These are phyloP conservation scores for Lampropteryx suffumata DNA, from an alignment of 2,888 invertebrate genomes.

Conservation along the genomic window DNA sequence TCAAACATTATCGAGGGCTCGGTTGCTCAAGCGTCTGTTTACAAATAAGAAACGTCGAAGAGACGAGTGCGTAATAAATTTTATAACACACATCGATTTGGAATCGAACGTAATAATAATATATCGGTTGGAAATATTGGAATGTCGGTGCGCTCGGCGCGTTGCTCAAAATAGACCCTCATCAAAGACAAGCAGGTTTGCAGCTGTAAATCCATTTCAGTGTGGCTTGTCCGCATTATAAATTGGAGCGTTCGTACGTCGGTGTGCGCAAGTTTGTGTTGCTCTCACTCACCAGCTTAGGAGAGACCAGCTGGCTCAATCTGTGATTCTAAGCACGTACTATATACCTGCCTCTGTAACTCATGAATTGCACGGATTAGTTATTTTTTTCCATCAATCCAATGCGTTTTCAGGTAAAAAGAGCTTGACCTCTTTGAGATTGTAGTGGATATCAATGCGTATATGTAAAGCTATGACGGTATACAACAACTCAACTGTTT, in stretches of 20 bases:
- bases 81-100: slow-evolving; percentile 79
- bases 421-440: neutral
- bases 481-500: slow-evolving; percentile 6
- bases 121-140: slow-evolving; percentile 79
- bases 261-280: slow-evolving; percentile 44
- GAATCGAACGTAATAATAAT: slow-evolving; percentile 80
- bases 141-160: slow-evolving; percentile 77
- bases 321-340: slow-evolving; percentile 18
- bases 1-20: slow-evolving; percentile 77
- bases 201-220: slow-evolving; percentile 83
- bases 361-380: slow-evolving; percentile 41
- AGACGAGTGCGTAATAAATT: slow-evolving; percentile 81
- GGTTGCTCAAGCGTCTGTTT: slow-evolving; percentile 76
- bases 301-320: slow-evolving; percentile 20
- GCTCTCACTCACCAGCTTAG: slow-evolving; percentile 32
- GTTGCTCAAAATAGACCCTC: slow-evolving; percentile 80
- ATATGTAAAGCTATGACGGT: neutral
- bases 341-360: slow-evolving; percentile 37
- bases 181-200: slow-evolving; percentile 82
- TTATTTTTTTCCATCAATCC: slow-evolving; percentile 3
- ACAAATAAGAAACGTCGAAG: slow-evolving; percentile 77
- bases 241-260: slow-evolving; percentile 65
- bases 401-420: neutral
- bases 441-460: neutral
- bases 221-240: slow-evolving; percentile 80